Percentiles rank a stretch among this genome's conserved stretches.
phyloP scores from a whole-genome alignment of 2,888 invertebrate species.

The Drosophila vallismaia region DNA sequence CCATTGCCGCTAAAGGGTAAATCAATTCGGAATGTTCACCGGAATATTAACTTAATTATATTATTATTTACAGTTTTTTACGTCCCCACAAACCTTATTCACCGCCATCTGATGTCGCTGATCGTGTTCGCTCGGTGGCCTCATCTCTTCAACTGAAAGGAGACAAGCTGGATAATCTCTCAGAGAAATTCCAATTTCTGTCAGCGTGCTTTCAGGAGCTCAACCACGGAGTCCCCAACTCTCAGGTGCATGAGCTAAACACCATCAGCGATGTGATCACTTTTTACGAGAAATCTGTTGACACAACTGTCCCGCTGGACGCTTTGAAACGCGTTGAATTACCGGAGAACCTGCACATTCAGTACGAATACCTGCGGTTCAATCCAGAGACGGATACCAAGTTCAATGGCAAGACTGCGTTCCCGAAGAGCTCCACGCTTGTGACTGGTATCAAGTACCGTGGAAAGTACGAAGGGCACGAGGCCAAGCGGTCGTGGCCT shows the following conservation, averaged over 20 bases:
- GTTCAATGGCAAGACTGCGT: slow-evolving; percentile 92
- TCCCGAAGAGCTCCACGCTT: slow-evolving; percentile 92
- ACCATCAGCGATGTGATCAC: slow-evolving; percentile 88
- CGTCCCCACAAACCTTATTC: slow-evolving; percentile 90
- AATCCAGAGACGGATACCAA: slow-evolving; percentile 90
- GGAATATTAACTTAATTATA: neutral
- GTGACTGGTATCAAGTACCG: slow-evolving; percentile 92
- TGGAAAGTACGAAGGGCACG: slow-evolving; percentile 91
- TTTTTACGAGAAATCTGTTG: slow-evolving; percentile 90
- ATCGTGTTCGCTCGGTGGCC: slow-evolving; percentile 87
- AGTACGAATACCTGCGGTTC: slow-evolving; percentile 92
- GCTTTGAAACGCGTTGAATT: slow-evolving; percentile 88
- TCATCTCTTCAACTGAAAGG: slow-evolving; percentile 85
- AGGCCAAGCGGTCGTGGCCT: slow-evolving; percentile 87
- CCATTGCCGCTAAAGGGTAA: slow-evolving; percentile 89
- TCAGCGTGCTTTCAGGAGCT: slow-evolving; percentile 89
- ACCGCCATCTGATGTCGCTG: slow-evolving; percentile 88
- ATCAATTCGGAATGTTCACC: neutral
- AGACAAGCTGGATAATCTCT: slow-evolving; percentile 62
- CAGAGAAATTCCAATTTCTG: slow-evolving; percentile 88
- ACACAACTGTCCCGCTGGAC: slow-evolving; percentile 90
- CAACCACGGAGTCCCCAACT: slow-evolving; percentile 92
- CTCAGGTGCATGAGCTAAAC: slow-evolving; percentile 89
- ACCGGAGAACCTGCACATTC: slow-evolving; percentile 94
- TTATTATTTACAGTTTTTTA: slow-evolving; percentile 87